Conservation (phyloP, 2,888 invertebrate genomes). For the Odontomyia ornata region DNA sequence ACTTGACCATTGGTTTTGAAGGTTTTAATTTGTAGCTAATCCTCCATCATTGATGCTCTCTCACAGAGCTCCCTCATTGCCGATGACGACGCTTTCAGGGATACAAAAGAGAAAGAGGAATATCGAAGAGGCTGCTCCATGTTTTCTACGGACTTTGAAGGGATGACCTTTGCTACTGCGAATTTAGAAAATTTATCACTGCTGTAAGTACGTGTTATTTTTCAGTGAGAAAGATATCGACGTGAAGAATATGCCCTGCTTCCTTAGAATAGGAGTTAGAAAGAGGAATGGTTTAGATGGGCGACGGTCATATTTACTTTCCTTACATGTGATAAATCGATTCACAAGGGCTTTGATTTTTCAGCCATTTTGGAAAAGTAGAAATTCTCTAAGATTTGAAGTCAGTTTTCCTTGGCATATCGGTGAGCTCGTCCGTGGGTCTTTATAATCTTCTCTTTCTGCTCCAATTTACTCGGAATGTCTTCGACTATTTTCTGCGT, state of each 20-base stretch:
- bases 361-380: slow-evolving; percentile 45
- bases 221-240: slow-evolving; percentile 44
- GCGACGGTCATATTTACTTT: slow-evolving; percentile 46
- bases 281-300: slow-evolving; percentile 1
- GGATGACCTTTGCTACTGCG: slow-evolving; percentile 40
- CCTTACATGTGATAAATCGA: slow-evolving; percentile 34
- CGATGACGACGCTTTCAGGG: slow-evolving; percentile 49
- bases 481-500: slow-evolving; percentile 16
- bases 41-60: slow-evolving; percentile 42
- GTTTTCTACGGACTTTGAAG: slow-evolving; percentile 44
- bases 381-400: slow-evolving; percentile 45
- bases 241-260: slow-evolving; percentile 36
- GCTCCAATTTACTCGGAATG: slow-evolving; percentile 31
- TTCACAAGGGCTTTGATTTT: slow-evolving; percentile 40
- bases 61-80: slow-evolving; percentile 48
- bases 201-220: slow-evolving; percentile 46
- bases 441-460: slow-evolving; percentile 46
- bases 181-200: slow-evolving; percentile 48
- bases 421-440: slow-evolving; percentile 47
- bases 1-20: neutral
- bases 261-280: slow-evolving; percentile 24
- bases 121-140: slow-evolving; percentile 46
- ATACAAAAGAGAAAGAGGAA: slow-evolving; percentile 48
- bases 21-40: slow-evolving; percentile 35
- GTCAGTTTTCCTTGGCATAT: slow-evolving; percentile 43